These are phyloP conservation scores for Aelia acuminata DNA, from an alignment of 2,888 invertebrate genomes.

Conservation along the genomic window DNA sequence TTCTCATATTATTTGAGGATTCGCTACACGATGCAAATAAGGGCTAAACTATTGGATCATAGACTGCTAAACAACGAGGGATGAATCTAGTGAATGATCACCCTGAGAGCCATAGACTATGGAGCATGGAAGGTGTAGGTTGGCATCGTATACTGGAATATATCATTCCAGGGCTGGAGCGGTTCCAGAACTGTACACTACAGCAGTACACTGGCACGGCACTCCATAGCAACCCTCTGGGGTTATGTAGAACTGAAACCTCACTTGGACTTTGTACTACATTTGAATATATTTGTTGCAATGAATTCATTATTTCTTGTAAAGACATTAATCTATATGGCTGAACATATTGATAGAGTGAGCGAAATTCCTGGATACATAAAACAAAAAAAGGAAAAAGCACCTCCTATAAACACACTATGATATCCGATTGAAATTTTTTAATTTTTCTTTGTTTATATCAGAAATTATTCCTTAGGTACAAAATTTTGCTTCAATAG, in stretches of 20 bases:
- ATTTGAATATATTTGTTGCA: background rate
- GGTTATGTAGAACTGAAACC: background rate
- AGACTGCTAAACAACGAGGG: background rate
- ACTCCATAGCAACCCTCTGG: background rate
- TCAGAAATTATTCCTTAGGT: no score
- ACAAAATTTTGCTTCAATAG: no score
- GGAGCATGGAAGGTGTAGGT: slow-evolving; percentile 7
- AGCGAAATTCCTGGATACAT: background rate
- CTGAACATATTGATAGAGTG: no score
- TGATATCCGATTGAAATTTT: no score
- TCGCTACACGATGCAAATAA: no score
- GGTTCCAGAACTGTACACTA: background rate
- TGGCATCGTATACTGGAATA: background rate
- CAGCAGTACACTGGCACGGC: background rate
- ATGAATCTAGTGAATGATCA: background rate
- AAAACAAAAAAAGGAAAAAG: background rate
- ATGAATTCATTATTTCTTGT: background rate
- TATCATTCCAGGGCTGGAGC: slow-evolving; percentile 11
- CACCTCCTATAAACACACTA: no score
- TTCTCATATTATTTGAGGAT: no score
- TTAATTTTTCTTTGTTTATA: no score
- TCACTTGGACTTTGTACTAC: background rate
- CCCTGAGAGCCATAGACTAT: background rate
- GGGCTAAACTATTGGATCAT: background rate
- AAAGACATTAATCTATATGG: background rate